Percentiles rank a stretch among this genome's conserved stretches.
Evolutionary conservation across 2,888 invertebrate genomes (phyloP).

Genomic region (Phanerotoma sp.): DNA sequence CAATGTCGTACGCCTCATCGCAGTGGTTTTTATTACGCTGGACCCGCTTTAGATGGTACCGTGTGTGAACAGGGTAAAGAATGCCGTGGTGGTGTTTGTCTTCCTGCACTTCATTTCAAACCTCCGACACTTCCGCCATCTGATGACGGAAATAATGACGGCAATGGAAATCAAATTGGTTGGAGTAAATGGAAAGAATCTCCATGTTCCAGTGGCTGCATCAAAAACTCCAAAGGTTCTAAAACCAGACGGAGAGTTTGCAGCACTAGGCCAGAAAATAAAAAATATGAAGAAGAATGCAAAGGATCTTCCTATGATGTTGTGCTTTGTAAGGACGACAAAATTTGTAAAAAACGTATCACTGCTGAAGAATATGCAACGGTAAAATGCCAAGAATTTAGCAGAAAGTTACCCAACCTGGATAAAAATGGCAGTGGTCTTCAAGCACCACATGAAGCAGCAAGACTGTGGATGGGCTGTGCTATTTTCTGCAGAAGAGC

Average conservation of each 20-base stretch:
- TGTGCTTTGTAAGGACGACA: slow-evolving; percentile 65
- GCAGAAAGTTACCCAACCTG: slow-evolving; percentile 63
- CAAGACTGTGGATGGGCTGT: slow-evolving; percentile 78
- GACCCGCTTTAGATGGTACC: slow-evolving; percentile 82
- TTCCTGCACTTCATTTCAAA: slow-evolving; percentile 28
- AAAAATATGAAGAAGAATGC: slow-evolving; percentile 33
- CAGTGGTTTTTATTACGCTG: slow-evolving; percentile 74
- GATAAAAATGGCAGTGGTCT: slow-evolving; percentile 70
- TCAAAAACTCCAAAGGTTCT: slow-evolving; percentile 65
- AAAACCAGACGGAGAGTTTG: slow-evolving; percentile 64
- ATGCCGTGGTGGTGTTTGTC: slow-evolving; percentile 50
- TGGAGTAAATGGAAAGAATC: slow-evolving; percentile 69
- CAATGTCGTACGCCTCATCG: slow-evolving; percentile 73
- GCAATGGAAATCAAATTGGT: slow-evolving; percentile 57
- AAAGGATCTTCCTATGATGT: slow-evolving; percentile 60
- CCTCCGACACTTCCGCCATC: slow-evolving; percentile 35
- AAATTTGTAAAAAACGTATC: slow-evolving; percentile 61
- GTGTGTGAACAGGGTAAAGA: slow-evolving; percentile 68
- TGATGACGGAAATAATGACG: too few species aligned
- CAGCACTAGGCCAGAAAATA: slow-evolving; percentile 54
- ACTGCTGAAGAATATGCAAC: slow-evolving; percentile 64
- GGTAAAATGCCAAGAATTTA: slow-evolving; percentile 67
- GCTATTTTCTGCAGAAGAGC: slow-evolving; percentile 73
- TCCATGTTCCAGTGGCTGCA: slow-evolving; percentile 68
- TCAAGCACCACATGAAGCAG: slow-evolving; percentile 73